These are phyloP conservation scores for Drosophila engyochracea DNA, from an alignment of 2,888 invertebrate genomes.

Conservation along the genomic window DNA sequence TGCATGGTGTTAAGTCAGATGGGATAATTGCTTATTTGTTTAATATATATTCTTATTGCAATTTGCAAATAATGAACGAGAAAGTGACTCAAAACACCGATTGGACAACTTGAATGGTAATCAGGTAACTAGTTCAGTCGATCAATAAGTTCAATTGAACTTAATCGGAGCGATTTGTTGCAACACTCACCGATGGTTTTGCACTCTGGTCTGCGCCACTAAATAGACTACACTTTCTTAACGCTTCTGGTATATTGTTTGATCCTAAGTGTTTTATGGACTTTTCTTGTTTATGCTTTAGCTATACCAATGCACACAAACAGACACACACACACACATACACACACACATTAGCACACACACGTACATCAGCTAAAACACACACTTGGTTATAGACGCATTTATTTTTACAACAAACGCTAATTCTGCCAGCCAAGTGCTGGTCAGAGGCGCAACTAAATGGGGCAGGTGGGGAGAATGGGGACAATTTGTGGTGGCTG, in stretches of 20 bases:
- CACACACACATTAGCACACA: background rate
- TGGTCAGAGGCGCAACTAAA: conserved; percentile 25
- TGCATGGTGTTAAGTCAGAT: background rate
- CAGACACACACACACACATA: conserved; percentile 4
- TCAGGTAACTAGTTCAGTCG: background rate
- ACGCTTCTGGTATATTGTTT: conserved; percentile 50
- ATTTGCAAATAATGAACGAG: background rate
- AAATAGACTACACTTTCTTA: conserved; percentile 64
- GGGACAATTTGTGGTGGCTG: conserved; percentile 13
- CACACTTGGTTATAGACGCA: conserved; percentile 18
- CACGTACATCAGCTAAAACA: background rate
- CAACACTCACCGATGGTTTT: conserved; percentile 3
- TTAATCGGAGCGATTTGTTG: background rate
- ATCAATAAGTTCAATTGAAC: conserved; percentile 2
- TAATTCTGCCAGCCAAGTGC: conserved; percentile 55
- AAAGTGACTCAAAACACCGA: background rate
- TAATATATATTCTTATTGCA: background rate
- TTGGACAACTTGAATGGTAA: background rate
- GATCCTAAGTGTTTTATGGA: conserved; percentile 81
- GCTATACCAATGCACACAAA: conserved; percentile 23
- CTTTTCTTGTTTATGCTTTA: conserved; percentile 76
- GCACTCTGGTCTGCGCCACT: conserved; percentile 24
- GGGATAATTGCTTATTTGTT: background rate
- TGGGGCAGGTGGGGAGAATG: background rate
- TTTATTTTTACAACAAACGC: conserved; percentile 54